A percentile compares a stretch with the other conserved stretches of the same genome.
These are phyloP conservation scores for Pseudomugil tenellus DNA, from an alignment of 2,797 vertebrate genomes.

Conservation along the genomic window DNA sequence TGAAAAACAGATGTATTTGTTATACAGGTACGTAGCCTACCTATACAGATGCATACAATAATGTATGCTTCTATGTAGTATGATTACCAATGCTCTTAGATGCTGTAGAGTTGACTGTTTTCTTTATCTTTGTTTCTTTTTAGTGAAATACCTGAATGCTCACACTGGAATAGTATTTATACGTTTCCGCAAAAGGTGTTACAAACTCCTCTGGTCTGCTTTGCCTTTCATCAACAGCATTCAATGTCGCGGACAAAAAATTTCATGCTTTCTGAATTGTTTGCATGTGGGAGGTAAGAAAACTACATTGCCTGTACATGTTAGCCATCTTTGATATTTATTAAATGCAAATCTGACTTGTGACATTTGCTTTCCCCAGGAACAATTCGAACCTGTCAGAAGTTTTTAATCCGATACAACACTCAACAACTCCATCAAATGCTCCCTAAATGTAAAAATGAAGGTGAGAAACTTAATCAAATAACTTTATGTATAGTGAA, in stretches of 20 bases:
- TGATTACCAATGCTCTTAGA: not conserved
- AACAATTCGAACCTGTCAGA: slow-evolving; percentile 95
- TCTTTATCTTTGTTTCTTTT: not conserved
- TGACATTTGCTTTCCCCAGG: slow-evolving; percentile 73
- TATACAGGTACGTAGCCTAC: too few relatives aligned
- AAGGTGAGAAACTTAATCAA: slow-evolving; percentile 83
- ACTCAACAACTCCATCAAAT: slow-evolving; percentile 87
- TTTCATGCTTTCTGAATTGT: slow-evolving; percentile 88
- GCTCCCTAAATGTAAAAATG: slow-evolving; percentile 85
- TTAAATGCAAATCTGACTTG: not conserved
- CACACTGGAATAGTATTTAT: slow-evolving; percentile 91
- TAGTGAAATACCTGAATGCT: slow-evolving; percentile 93
- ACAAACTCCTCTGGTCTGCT: slow-evolving; percentile 90
- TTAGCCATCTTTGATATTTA: not conserved
- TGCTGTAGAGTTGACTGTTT: not conserved
- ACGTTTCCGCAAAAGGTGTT: slow-evolving; percentile 88
- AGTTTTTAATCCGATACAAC: slow-evolving; percentile 93
- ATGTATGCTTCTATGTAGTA: not conserved
- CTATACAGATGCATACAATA: too few relatives aligned
- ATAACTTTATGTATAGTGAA: not conserved
- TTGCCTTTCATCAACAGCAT: slow-evolving; percentile 89
- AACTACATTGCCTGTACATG: not conserved
- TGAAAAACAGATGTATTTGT: too few relatives aligned
- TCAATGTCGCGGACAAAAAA: slow-evolving; percentile 82
- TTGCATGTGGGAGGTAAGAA: slow-evolving; percentile 92